phyloP scores from a whole-genome alignment of 2,888 invertebrate species.

The Mamestra brassicae region DNA sequence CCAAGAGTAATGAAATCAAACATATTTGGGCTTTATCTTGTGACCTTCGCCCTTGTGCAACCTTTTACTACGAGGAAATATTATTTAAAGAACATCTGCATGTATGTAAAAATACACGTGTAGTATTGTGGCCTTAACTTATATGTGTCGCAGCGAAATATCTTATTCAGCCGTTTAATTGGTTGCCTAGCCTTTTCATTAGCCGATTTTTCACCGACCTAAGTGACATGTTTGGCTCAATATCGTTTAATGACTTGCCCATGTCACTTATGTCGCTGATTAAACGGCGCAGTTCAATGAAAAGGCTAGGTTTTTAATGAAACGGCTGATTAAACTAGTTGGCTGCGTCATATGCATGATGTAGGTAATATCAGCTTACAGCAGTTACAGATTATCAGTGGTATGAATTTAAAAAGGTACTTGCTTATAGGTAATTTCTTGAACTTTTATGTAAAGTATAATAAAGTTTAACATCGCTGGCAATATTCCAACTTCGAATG shows the following conservation, averaged over 20 bases:
- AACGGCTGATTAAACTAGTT: no score
- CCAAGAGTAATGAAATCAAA: slow-evolving; percentile 57
- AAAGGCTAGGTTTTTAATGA: no score
- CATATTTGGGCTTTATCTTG: slow-evolving; percentile 47
- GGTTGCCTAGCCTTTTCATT: no score
- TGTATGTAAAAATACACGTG: slow-evolving; percentile 1
- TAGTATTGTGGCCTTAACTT: slow-evolving; percentile 7
- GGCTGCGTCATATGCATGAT: no score
- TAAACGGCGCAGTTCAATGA: no score
- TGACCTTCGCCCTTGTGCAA: slow-evolving; percentile 35
- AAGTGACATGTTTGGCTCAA: no score
- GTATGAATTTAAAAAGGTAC: background rate
- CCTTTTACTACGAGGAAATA: slow-evolving; percentile 19
- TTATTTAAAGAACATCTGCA: slow-evolving; percentile 5
- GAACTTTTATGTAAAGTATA: background rate
- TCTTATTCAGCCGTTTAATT: no score
- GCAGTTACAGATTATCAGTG: background rate
- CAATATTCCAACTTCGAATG: background rate
- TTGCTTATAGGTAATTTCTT: background rate
- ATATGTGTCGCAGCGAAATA: no score
- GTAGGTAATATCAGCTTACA: no score
- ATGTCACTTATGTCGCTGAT: no score
- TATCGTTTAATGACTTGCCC: no score
- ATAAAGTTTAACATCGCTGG: background rate
- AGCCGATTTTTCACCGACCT: no score